These are phyloP conservation scores for Chaenogobius annularis DNA, from an alignment of 2,113 vertebrate genomes.

Conservation along the genomic window DNA sequence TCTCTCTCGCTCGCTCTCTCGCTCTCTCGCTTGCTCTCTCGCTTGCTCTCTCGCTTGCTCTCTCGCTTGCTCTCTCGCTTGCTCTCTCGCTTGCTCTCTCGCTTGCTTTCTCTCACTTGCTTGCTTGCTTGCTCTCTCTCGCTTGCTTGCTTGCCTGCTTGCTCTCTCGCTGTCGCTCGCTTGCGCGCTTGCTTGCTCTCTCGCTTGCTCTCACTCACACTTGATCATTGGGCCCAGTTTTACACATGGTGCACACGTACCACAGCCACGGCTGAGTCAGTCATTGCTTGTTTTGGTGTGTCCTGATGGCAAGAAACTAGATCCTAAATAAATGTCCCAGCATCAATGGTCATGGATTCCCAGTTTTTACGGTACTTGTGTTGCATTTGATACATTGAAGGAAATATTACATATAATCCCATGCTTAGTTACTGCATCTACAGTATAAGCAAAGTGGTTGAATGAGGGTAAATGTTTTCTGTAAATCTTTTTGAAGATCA, in stretches of 20 bases:
- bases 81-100: too few species aligned
- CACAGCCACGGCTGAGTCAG: slow-evolving; percentile 20
- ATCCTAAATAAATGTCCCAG: not conserved
- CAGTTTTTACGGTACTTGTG: not conserved
- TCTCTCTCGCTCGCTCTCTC: too few species aligned
- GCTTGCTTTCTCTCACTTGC: too few species aligned
- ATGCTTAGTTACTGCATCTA: not conserved
- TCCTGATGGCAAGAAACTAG: not conserved
- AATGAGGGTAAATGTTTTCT: not conserved
- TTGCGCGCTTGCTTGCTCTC: too few species aligned
- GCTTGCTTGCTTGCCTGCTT: too few species aligned
- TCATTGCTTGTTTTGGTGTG: slow-evolving; percentile 28
- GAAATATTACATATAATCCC: not conserved
- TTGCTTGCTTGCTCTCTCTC: too few species aligned
- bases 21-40: too few species aligned
- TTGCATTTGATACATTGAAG: not conserved
- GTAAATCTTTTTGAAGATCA: not conserved
- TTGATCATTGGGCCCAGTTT: not conserved
- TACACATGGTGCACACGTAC: slow-evolving; percentile 13
- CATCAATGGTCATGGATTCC: not conserved
- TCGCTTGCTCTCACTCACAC: too few species aligned
- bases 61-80: too few species aligned
- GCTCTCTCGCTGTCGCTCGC: too few species aligned
- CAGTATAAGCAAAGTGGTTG: not conserved
- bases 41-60: too few species aligned